Conservation (phyloP, 2,888 invertebrate genomes). For the Xanthia togata region DNA sequence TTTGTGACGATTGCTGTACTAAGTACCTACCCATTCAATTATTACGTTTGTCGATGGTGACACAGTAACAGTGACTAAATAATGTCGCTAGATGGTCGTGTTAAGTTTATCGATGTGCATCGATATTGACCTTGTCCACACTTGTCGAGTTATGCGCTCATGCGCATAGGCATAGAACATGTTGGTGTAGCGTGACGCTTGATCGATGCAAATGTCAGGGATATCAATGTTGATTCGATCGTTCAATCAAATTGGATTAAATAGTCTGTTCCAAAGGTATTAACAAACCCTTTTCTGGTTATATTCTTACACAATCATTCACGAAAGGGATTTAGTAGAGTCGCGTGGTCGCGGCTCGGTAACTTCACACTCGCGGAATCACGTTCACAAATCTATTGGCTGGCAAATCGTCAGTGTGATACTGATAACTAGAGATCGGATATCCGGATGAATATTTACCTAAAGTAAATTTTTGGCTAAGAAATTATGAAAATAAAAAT, state of each 20-base stretch:
- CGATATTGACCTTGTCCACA: conserved; percentile 55
- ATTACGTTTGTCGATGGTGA: not conserved
- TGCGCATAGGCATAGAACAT: conserved; percentile 19
- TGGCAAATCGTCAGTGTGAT: no score
- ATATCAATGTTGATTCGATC: not conserved
- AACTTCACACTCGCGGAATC: no score
- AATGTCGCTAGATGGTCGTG: conserved; percentile 2
- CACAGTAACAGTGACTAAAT: not conserved
- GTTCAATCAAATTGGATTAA: conserved; percentile 1
- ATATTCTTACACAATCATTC: no score
- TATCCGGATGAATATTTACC: no score
- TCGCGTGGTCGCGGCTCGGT: no score
- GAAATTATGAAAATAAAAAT: no score
- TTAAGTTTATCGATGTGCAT: conserved; percentile 15
- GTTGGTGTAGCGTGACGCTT: conserved; percentile 18
- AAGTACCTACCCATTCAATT: not conserved
- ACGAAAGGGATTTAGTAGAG: no score
- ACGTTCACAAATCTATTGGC: no score
- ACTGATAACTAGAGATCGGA: no score
- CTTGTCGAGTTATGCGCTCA: conserved; percentile 40
- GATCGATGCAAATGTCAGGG: conserved; percentile 42
- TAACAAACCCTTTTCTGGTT: no score
- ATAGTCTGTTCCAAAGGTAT: no score
- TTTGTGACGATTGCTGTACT: not conserved
- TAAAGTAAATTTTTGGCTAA: no score